Evolutionary conservation across 1,140 invertebrate genomes (phyloP).

Genomic region (Drosophila simulans): DNA sequence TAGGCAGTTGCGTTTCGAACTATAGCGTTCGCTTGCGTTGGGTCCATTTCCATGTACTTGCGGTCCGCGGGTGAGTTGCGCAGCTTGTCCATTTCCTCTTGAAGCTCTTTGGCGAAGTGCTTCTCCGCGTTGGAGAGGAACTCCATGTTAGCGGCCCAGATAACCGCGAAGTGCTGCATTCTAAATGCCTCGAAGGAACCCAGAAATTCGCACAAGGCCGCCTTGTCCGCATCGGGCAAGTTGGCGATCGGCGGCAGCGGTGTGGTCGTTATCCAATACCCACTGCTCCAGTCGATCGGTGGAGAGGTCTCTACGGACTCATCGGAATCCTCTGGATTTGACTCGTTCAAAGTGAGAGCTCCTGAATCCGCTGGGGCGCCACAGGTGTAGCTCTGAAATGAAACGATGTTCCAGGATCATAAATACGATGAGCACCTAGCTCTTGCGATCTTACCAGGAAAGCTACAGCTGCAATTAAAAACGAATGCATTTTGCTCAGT

Average conservation of each 20-base stretch:
- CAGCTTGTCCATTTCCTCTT: not conserved
- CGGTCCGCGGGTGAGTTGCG: not conserved
- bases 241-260: not conserved
- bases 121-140: not conserved
- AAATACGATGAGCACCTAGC: not conserved
- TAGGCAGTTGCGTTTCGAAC: not conserved
- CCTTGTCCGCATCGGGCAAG: not conserved
- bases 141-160: not conserved
- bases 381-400: not conserved
- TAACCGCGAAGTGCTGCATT: not conserved
- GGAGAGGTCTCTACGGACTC: not conserved
- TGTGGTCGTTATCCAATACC: not conserved
- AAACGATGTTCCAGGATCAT: not conserved
- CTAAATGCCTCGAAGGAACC: not conserved
- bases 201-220: not conserved
- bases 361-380: not conserved
- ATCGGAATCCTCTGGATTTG: not conserved
- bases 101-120: not conserved
- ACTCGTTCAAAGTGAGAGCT: not conserved
- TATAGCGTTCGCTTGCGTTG: not conserved
- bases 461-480: not conserved
- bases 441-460: not conserved
- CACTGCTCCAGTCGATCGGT: not conserved
- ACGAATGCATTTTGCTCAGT: not conserved
- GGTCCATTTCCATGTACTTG: not conserved